These are phyloP conservation scores for Caenorhabditis parvicauda DNA, from an alignment of 2,888 invertebrate genomes.

Conservation along the genomic window DNA sequence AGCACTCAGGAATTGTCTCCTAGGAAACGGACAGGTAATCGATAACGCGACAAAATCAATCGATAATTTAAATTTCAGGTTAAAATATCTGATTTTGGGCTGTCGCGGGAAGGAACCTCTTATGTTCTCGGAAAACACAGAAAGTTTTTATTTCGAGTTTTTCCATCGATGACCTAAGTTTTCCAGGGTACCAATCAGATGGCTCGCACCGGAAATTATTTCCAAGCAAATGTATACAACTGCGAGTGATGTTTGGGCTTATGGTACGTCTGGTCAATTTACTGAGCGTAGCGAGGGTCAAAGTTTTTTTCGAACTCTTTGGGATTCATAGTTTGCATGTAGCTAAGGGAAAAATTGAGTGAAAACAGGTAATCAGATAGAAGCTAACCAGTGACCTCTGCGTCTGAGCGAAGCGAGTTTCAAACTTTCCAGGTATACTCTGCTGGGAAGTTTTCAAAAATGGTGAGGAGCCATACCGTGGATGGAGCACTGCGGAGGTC, in stretches of 20 bases:
- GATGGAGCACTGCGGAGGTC: no score
- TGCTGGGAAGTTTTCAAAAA: no score
- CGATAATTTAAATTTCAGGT: conserved; percentile 9
- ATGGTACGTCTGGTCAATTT: no score
- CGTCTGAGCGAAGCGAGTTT: no score
- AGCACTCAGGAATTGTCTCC: conserved; percentile 36
- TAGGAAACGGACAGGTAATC: conserved; percentile 26
- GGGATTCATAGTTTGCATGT: no score
- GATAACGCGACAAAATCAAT: background rate
- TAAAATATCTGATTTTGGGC: conserved; percentile 37
- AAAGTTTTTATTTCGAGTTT: background rate
- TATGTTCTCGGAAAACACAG: conserved; percentile 16
- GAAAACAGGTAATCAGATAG: no score
- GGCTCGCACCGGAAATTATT: conserved; percentile 41
- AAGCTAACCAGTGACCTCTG: no score
- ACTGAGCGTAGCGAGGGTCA: no score
- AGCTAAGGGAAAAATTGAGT: no score
- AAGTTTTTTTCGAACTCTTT: no score
- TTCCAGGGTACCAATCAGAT: conserved; percentile 33
- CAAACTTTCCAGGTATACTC: no score
- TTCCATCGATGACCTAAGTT: background rate
- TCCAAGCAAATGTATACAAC: conserved; percentile 22
- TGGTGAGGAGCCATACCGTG: no score
- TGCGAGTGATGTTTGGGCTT: conserved; percentile 37
- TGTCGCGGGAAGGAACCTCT: conserved; percentile 22